Percentiles rank a stretch among this genome's conserved stretches.
Conservation (phyloP, 2,888 invertebrate species). For the Antheraea yamamai region DNA sequence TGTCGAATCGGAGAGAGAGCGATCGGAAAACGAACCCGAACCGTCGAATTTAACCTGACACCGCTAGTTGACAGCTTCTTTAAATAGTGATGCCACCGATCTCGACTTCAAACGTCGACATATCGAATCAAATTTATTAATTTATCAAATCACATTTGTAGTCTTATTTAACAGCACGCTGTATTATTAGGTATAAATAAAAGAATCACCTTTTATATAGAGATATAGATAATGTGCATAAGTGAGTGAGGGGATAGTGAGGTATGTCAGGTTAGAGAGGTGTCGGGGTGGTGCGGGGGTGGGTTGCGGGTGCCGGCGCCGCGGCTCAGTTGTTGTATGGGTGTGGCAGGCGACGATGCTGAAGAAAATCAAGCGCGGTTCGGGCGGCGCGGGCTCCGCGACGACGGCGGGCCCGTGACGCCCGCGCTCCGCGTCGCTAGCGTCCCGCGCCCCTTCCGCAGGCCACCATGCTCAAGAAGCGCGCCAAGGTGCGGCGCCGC, state of each 20-base stretch:
- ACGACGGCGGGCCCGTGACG: slow-evolving; percentile 80
- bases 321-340: slow-evolving; percentile 47
- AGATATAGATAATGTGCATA: not conserved
- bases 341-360: slow-evolving; percentile 98
- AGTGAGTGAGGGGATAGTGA: slow-evolving; percentile 21
- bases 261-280: slow-evolving; percentile 34
- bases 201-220: not conserved
- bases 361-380: slow-evolving; percentile 99
- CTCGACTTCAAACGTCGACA: slow-evolving; percentile 4
- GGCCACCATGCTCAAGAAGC: slow-evolving; percentile 99
- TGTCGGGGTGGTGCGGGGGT: slow-evolving; percentile 40
- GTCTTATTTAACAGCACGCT: slow-evolving; percentile 2
- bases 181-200: not conserved
- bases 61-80: slow-evolving; percentile 15
- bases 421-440: slow-evolving; percentile 37
- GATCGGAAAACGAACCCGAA: slow-evolving; percentile 11
- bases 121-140: not conserved
- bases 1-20: slow-evolving; percentile 3
- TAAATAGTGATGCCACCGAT: slow-evolving; percentile 8
- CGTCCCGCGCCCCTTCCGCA: slow-evolving; percentile 76
- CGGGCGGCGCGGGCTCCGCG: slow-evolving; percentile 86
- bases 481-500: slow-evolving; percentile 97
- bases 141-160: not conserved
- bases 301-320: slow-evolving; percentile 38
- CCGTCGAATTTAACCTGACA: slow-evolving; percentile 15